Evolutionary conservation across 1,140 invertebrate genomes (phyloP).

Genomic region (Tetraneura akinire): DNA sequence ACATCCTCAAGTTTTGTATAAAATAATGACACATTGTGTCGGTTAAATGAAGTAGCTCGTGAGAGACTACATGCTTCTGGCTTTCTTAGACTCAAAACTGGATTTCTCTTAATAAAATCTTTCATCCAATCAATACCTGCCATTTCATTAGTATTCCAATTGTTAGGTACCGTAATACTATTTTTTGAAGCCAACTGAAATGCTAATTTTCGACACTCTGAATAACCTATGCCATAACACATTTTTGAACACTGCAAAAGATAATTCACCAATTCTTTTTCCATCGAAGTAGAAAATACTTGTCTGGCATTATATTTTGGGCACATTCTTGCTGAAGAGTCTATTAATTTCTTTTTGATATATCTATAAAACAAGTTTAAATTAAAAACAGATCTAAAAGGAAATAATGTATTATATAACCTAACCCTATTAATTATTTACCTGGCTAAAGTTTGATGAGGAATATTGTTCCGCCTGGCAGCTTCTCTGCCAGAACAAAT

Average conservation of each 20-base stretch:
- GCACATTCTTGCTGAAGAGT: background rate
- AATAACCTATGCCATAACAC: background rate
- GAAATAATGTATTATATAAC: background rate
- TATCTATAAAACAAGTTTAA: background rate
- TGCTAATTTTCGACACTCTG: background rate
- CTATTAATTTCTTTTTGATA: background rate
- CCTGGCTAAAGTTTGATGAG: too few species aligned
- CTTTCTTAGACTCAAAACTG: background rate
- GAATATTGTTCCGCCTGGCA: too few species aligned
- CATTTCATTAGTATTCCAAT: slow-evolving; percentile 15
- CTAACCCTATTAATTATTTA: too few species aligned
- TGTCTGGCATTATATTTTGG: background rate
- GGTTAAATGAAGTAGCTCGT: background rate
- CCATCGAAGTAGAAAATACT: background rate
- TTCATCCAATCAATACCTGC: background rate
- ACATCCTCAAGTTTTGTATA: background rate
- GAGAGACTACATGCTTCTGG: background rate
- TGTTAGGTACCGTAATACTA: background rate
- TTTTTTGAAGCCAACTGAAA: background rate
- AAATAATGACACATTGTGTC: background rate
- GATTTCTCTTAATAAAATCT: background rate
- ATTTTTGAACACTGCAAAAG: too few species aligned
- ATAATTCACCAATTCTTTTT: background rate
- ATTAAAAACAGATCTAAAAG: background rate
- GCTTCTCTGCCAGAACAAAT: too few species aligned